These are phyloP conservation scores for Cathartes aura DNA, from an alignment of 2,113 vertebrate genomes.

Conservation along the genomic window DNA sequence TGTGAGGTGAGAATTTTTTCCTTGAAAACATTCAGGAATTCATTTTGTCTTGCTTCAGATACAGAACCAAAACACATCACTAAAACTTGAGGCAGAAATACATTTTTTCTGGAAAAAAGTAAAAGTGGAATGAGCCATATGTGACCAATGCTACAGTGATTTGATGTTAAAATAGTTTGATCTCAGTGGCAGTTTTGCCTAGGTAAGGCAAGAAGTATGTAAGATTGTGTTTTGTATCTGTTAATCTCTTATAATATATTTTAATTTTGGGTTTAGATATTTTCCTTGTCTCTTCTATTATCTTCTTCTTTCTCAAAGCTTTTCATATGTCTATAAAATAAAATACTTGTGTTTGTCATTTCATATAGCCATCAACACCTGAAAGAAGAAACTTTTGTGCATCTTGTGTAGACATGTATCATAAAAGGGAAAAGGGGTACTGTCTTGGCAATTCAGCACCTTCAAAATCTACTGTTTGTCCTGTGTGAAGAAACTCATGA, in stretches of 20 bases:
- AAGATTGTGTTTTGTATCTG: neutral
- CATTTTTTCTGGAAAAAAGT: neutral
- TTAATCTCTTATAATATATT: neutral
- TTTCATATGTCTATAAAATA: neutral
- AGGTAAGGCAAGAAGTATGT: neutral
- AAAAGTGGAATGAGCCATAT: neutral
- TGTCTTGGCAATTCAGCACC: neutral
- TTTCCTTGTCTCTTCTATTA: neutral
- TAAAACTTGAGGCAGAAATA: neutral
- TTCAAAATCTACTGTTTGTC: neutral
- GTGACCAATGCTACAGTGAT: neutral
- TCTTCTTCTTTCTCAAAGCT: neutral
- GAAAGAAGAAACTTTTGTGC: neutral
- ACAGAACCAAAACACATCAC: neutral
- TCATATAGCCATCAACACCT: neutral
- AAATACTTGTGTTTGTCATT: neutral
- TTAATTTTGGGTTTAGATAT: neutral
- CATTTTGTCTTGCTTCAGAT: neutral
- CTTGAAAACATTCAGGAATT: neutral
- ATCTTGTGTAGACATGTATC: neutral
- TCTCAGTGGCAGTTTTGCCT: neutral
- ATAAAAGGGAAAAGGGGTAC: neutral
- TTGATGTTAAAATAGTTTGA: neutral
- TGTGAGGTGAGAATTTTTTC: neutral
- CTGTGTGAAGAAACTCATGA: neutral